Base-by-base conservation (phyloP, 2,797 vertebrate genomes). In the Sebastiscus albofasciatus region DNA sequence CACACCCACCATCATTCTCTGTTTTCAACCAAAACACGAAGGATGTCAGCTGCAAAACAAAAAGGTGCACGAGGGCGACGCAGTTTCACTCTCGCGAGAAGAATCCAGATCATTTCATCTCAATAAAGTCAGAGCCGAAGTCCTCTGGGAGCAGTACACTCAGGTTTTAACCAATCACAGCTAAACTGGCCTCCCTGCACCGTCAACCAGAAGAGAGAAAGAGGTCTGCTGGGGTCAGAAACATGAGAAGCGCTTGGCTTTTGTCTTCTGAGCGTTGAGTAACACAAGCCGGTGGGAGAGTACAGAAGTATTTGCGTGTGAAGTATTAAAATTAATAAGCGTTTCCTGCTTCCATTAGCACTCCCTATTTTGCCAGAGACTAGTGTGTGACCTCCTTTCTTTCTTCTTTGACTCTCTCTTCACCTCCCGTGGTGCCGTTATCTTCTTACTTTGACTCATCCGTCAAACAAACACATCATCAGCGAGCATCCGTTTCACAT, bases 261-360 rank as follows among this genome's bases (percentile, higher is more conserved):
- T 86, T 88, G 81, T 90, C 89, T 92, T 93, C 77, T 86, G 72
- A 92, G 71, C 80, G 60, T 84, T 81, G 83, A 89, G 93, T 91
- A 95, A 94, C 77, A 91, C 90, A 93, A 95, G 87, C 87, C 89
- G 79, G 81, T 85, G 87, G 87, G 79, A 94, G 88, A 91, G 77
- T 58, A 88, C 86, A 93, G 92, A 95, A 93, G 87, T 87, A 93
- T 96, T 95, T 95, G 88, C 89, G 92, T 93, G 95, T 88, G 90
- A 94, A 89, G 87, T 91, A 74, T 95, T 94, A 93, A 95, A 95
- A 94, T 92, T 81, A 94, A 95, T 91, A 94, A 90, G 82, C 68
- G 81, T 92, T 95, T 94, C 83, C 77, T 93, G 84, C 87, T 93
- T 92, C 88, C 87, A 93, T 93, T 94, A 93, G 73, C 49, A 75